phyloP scores from a whole-genome alignment of 2,797 vertebrate species.

The Alcedo atthis region DNA sequence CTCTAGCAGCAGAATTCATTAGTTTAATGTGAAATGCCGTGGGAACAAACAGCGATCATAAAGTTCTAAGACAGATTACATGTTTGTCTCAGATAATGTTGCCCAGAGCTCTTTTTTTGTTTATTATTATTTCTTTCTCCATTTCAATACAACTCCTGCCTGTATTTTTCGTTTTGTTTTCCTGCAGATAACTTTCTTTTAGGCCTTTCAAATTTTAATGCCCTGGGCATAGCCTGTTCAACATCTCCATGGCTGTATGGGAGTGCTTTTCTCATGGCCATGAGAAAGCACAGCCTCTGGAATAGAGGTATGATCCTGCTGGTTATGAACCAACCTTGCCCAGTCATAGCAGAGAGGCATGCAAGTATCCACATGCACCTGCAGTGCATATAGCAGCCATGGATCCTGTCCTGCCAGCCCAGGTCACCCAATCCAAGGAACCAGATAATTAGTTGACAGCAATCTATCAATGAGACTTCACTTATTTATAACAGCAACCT shows the following conservation, averaged over 20 bases:
- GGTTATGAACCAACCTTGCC: neutral
- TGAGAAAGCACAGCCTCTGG: neutral
- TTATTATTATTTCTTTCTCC: neutral
- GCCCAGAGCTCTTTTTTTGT: neutral
- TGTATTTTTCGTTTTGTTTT: neutral
- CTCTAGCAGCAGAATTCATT: neutral
- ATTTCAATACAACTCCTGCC: neutral
- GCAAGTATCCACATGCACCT: rapidly evolving
- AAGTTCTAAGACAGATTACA: neutral
- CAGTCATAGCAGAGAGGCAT: neutral
- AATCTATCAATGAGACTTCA: rapidly evolving
- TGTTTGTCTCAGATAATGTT: neutral
- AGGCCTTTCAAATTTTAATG: neutral
- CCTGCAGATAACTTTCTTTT: neutral
- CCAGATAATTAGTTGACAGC: neutral
- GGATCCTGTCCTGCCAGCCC: neutral
- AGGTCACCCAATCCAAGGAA: rapidly evolving
- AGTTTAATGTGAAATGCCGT: neutral
- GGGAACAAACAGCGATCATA: neutral
- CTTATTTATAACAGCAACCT: neutral
- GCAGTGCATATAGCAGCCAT: rapidly evolving
- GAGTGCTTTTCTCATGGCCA: neutral
- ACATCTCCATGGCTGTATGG: rapidly evolving
- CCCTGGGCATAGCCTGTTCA: too few relatives aligned
- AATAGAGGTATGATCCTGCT: neutral